These are phyloP conservation scores for Falco rusticolus DNA, from an alignment of 2,797 vertebrate species.

Conservation along the genomic window DNA sequence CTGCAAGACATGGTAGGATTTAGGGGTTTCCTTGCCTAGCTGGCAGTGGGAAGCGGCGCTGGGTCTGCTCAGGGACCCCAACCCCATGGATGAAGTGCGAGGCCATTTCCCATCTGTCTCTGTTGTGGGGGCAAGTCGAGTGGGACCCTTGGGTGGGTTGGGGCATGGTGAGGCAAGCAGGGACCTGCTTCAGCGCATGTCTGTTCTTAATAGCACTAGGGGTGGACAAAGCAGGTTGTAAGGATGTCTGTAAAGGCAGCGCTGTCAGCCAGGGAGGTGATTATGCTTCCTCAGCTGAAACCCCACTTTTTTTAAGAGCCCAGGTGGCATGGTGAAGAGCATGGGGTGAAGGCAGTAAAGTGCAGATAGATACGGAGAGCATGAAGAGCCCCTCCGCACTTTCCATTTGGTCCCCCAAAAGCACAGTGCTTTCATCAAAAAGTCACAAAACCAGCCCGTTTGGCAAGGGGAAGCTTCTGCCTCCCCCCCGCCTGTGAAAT, in stretches of 20 bases:
- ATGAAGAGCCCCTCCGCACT: accelerated
- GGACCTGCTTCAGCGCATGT: accelerated
- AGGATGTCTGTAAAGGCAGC: neutral
- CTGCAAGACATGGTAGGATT: conserved; percentile 66
- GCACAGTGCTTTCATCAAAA: neutral
- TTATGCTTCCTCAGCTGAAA: neutral
- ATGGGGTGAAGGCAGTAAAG: accelerated
- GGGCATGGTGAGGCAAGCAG: neutral
- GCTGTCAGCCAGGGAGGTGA: neutral
- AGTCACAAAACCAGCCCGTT: accelerated
- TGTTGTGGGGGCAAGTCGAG: neutral
- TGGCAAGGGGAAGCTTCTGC: neutral
- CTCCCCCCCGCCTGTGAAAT: neutral
- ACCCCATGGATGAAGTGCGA: accelerated
- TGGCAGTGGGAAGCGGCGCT: accelerated
- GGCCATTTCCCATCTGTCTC: neutral
- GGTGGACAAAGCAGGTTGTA: neutral
- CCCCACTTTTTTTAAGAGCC: neutral
- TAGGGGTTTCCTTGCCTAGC: neutral
- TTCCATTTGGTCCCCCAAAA: neutral
- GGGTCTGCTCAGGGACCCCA: neutral
- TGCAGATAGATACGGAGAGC: neutral
- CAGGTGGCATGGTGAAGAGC: neutral
- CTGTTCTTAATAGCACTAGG: neutral
- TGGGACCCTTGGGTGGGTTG: accelerated